phyloP scores from a whole-genome alignment of 2,888 invertebrate genomes.

The Holacanthella duospinosa region DNA sequence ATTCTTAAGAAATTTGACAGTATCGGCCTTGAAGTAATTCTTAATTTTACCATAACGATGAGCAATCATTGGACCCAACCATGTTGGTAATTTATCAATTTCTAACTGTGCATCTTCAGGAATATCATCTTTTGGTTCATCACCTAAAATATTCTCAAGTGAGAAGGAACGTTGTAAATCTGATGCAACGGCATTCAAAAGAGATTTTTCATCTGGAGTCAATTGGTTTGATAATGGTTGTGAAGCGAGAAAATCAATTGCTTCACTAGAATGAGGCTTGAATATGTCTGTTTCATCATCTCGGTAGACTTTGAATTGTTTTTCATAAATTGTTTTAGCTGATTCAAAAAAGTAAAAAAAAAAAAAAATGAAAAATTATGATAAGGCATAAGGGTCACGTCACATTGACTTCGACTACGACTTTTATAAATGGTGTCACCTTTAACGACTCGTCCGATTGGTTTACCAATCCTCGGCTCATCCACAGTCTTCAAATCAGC shows the following conservation, averaged over 20 bases:
- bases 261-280: conserved; percentile 17
- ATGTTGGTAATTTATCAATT: conserved; percentile 22
- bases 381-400: too few relatives aligned
- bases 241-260: conserved; percentile 10
- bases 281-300: conserved; percentile 23
- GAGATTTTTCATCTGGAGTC: conserved; percentile 9
- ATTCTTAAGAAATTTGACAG: conserved; percentile 15
- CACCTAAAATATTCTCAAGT: conserved; percentile 20
- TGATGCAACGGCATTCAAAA: conserved; percentile 20
- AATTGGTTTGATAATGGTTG: conserved; percentile 12
- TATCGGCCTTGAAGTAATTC: conserved; percentile 13
- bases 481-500: too few relatives aligned
- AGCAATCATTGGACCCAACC: conserved; percentile 23
- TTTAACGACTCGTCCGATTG: background rate
- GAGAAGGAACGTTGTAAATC: conserved; percentile 23
- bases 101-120: conserved; percentile 9
- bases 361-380: background rate
- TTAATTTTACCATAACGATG: conserved; percentile 15
- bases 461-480: background rate
- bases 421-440: background rate
- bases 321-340: background rate
- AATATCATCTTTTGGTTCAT: background rate
- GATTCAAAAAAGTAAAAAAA: background rate
- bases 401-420: too few relatives aligned
- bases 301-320: conserved; percentile 9